Evolutionary conservation across 1,140 invertebrate genomes (phyloP), one percentile per base, ranked within the genome.

Genomic region (Globodera ellingtonae): DNA sequence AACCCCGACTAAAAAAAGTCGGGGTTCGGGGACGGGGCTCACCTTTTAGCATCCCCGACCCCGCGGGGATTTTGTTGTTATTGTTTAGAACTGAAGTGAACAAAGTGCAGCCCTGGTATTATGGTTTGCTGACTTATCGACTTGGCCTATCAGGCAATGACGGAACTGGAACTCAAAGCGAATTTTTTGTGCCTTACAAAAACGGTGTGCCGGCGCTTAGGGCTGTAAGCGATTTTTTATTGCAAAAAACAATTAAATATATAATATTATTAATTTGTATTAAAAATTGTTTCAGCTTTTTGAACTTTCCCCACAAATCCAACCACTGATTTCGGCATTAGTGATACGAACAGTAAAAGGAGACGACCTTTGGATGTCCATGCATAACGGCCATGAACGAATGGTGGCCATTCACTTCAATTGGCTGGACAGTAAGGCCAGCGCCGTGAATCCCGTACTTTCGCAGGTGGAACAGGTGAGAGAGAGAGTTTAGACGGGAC

Each of bases 101-200:
- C 71, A 78, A 13, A 6, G 66, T 35, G 9, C 56, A 50, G 6
- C 66, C 66, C 0, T 78, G 62, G 67, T 70, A 78, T 18, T 48
- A 78, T 9, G 50, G 44, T 10, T 21, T 78, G 8, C 4, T 72
- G 50, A 46, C 24, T 46, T 77, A 44, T 47, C 50, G 46, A 47
- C 24, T 77, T 24, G 76, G 76, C 15, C 6, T 78, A 10, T 15
- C 76, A 8, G 76, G 76, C 18, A 35, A 13, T 8, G 76, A 78
- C 56, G 76, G 76, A 7, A 24, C 1, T 21, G 18, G 77, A 18
- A n/a, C 6, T 1, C 76, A 78, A 47, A 66, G 56, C 10, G 76
- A 78, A 70, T 78, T n/a, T 46, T 44, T 66, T 78, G 46, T 78
- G 24, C 56, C 67, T 47, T 78, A 75, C 62, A 47, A 62, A 75